Conservation (phyloP, 2,797 vertebrate species). For the Acanthornis magna region DNA sequence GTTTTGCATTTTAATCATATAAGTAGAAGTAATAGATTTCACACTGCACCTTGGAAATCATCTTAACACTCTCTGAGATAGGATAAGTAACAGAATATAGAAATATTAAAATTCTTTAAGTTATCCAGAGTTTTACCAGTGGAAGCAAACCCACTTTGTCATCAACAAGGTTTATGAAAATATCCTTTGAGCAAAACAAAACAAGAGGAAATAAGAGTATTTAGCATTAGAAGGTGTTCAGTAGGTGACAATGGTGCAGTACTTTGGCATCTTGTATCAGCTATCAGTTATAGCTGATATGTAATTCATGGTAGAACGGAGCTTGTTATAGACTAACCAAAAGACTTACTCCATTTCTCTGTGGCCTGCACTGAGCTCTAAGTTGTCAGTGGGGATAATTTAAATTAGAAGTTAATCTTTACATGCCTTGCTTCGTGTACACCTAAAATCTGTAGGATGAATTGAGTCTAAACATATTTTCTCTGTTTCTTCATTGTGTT, state of each 20-base stretch:
- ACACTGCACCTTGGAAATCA: neutral
- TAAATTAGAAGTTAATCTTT: neutral
- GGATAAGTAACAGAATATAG: neutral
- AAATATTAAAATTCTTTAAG: neutral
- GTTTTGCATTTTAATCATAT: neutral
- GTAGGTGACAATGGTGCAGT: neutral
- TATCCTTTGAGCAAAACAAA: neutral
- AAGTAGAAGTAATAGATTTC: neutral
- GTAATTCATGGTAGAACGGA: neutral
- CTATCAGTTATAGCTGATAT: neutral
- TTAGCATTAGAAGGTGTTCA: neutral
- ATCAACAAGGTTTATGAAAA: neutral
- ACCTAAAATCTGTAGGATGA: neutral
- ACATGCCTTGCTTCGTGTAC: neutral
- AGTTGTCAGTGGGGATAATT: neutral
- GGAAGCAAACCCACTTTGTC: neutral
- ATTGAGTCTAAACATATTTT: neutral
- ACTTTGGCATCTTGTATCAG: neutral
- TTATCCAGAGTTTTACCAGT: neutral
- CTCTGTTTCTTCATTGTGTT: neutral
- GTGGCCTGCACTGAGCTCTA: neutral
- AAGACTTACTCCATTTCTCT: neutral
- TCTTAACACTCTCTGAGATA: neutral
- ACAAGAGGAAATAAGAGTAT: neutral
- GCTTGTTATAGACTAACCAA: neutral